A percentile compares a stretch with the other conserved stretches of the same genome.
These are phyloP conservation scores for Deroplatys truncata DNA, from an alignment of 2,888 invertebrate genomes.

Conservation along the genomic window DNA sequence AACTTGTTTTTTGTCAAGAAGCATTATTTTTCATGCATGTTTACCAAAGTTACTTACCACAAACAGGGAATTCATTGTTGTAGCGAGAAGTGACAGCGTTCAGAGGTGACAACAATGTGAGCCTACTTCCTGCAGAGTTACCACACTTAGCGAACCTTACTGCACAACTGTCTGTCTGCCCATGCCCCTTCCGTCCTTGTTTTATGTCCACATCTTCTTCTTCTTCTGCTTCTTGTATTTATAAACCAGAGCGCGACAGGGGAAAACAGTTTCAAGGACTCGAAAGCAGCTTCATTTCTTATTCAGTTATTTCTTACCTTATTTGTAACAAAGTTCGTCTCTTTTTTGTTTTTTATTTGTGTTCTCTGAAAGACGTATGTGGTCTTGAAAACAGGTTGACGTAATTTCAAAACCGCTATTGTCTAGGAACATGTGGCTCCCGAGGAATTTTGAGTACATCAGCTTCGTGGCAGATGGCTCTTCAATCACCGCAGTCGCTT, in stretches of 20 bases:
- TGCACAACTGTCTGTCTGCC: background rate
- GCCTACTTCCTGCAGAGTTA: background rate
- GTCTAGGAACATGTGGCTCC: background rate
- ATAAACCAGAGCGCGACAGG: background rate
- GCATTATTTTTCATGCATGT: background rate
- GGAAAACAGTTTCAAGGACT: background rate
- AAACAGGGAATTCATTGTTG: background rate
- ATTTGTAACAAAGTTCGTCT: background rate
- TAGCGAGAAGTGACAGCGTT: background rate
- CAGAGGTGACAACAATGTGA: background rate
- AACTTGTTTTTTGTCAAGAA: background rate
- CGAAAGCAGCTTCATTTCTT: background rate
- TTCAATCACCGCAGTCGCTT: background rate
- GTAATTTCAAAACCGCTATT: background rate
- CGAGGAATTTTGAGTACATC: background rate
- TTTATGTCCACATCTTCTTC: background rate
- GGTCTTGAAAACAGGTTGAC: background rate
- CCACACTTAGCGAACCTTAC: background rate
- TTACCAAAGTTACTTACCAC: background rate
- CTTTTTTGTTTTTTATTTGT: background rate
- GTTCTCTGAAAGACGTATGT: background rate
- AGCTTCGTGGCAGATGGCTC: background rate
- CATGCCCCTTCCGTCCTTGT: background rate
- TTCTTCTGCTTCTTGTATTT: background rate
- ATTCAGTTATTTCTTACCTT: background rate